Evolutionary conservation across 2,113 vertebrate genomes (phyloP).

Genomic region (Stercorarius parasiticus): DNA sequence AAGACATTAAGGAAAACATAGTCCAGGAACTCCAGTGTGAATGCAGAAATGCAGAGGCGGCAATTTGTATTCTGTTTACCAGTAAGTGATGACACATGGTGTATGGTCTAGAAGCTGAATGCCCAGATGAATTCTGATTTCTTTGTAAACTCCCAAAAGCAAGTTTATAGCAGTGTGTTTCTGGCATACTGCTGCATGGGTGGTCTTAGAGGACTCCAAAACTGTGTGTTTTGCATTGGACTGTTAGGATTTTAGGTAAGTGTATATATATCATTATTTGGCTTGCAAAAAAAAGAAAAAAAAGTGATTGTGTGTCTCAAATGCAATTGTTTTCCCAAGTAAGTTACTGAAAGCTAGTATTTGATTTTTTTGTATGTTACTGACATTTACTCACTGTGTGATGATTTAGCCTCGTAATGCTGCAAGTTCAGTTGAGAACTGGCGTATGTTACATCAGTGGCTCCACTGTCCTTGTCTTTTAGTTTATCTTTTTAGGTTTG

Average conservation of each 20-base stretch:
- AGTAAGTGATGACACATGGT: not conserved
- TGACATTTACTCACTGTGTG: not conserved
- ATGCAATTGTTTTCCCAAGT: not conserved
- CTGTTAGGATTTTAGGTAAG: not conserved
- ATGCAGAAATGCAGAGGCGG: constrained; percentile 18
- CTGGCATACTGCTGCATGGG: not conserved
- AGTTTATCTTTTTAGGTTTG: not conserved
- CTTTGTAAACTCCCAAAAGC: not conserved
- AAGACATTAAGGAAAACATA: not conserved
- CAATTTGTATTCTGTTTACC: not conserved
- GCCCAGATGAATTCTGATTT: not conserved
- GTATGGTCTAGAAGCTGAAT: not conserved
- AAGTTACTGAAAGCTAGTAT: not conserved
- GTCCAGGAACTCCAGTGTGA: not conserved
- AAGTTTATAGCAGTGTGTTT: not conserved
- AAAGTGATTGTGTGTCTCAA: not conserved
- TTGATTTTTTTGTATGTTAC: not conserved
- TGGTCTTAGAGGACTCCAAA: not conserved
- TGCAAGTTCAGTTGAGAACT: not conserved
- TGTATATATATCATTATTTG: not conserved
- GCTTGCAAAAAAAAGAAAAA: not conserved
- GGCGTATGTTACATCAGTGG: not conserved
- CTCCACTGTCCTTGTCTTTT: not conserved
- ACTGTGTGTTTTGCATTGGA: not conserved
- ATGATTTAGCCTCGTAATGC: not conserved